Evolutionary conservation across 2,888 invertebrate genomes (phyloP).

Genomic region (Zonitis immaculata): DNA sequence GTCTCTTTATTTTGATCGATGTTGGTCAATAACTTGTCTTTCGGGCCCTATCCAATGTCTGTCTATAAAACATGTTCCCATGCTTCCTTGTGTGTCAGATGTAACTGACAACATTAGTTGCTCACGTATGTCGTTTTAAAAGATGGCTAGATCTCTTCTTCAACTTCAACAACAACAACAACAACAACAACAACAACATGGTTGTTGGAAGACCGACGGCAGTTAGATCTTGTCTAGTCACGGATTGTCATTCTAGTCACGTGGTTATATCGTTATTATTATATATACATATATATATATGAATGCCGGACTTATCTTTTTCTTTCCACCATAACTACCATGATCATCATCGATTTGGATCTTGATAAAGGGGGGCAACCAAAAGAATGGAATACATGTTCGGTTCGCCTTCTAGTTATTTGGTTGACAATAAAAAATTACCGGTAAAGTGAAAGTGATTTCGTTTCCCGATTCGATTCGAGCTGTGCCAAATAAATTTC

Average conservation of each 20-base stretch:
- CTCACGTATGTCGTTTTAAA: conserved; percentile 25
- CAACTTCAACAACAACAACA: conserved; percentile 10
- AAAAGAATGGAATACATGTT: not conserved
- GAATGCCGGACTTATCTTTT: not conserved
- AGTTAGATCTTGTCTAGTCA: conserved; percentile 36
- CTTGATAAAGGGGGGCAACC: not conserved
- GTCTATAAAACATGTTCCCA: conserved; percentile 11
- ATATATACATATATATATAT: conserved; percentile 13
- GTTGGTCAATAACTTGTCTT: conserved; percentile 17
- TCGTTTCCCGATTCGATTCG: no score
- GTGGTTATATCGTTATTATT: conserved; percentile 38
- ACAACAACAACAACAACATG: no score
- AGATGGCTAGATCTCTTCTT: conserved; percentile 31
- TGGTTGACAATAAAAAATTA: not conserved
- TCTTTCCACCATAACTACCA: not conserved
- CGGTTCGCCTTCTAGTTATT: not conserved
- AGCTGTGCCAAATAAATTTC: no score
- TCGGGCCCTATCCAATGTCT: not conserved
- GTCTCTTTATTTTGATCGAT: conserved; percentile 19
- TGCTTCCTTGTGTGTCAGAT: conserved; percentile 14
- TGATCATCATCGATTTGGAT: conserved; percentile 11
- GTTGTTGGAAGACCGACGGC: conserved; percentile 25
- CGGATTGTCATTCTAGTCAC: conserved; percentile 39
- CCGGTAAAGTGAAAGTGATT: not conserved
- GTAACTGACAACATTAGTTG: conserved; percentile 19